Conservation (phyloP, 2,113 vertebrate species). For the Phylloscopus whistleri region DNA sequence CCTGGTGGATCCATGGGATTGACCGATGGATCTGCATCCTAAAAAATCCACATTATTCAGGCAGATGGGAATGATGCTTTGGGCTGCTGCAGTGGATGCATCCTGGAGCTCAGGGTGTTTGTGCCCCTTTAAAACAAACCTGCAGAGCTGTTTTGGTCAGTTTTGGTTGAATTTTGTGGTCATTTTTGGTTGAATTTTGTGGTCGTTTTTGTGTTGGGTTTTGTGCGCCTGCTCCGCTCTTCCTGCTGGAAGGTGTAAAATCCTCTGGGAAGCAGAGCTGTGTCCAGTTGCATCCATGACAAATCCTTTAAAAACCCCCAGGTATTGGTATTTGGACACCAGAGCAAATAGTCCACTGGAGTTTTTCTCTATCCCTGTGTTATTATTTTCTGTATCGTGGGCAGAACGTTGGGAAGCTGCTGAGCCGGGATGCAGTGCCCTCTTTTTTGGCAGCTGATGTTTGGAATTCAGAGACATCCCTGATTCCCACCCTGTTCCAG, state of each 20-base stretch:
- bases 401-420: background rate
- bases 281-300: background rate
- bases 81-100: background rate
- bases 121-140: background rate
- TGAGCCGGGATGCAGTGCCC: background rate
- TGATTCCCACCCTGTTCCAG: accelerated
- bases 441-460: background rate
- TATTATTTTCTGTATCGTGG: background rate
- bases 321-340: background rate
- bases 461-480: background rate
- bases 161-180: background rate
- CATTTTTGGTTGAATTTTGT: too few species aligned
- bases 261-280: background rate
- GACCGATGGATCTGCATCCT: background rate
- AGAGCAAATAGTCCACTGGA: background rate
- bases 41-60: accelerated
- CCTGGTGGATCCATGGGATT: background rate
- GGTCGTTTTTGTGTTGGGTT: too few species aligned
- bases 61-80: background rate
- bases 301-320: background rate
- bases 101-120: background rate
- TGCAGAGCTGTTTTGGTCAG: background rate
- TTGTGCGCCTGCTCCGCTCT: accelerated
- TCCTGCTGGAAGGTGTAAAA: background rate
- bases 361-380: accelerated